These are phyloP conservation scores for Limnothrissa miodon DNA, from an alignment of 2,113 vertebrate species.

Conservation along the genomic window DNA sequence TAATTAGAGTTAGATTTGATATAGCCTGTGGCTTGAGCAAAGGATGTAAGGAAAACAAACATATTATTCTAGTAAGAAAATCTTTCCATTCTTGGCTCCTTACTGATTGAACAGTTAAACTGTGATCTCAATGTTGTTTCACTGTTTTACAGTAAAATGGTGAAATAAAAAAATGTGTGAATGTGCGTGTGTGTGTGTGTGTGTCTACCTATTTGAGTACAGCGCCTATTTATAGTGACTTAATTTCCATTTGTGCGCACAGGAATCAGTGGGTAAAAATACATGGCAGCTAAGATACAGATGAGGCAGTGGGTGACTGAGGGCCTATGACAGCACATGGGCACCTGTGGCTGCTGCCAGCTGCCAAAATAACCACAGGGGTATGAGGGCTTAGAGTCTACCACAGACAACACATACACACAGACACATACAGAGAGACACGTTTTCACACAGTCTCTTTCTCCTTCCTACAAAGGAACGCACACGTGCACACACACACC, in stretches of 20 bases:
- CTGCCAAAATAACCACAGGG: slow-evolving; percentile 37
- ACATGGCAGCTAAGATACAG: slow-evolving; percentile 45
- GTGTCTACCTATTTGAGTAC: background rate
- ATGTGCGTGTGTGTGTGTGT: background rate
- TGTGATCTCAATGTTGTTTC: background rate
- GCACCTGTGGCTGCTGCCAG: slow-evolving; percentile 20
- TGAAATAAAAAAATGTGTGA: background rate
- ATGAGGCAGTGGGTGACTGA: background rate
- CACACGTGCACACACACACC: background rate
- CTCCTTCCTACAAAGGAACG: background rate
- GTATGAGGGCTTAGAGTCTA: background rate
- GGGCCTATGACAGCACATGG: slow-evolving; percentile 25
- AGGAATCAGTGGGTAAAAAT: slow-evolving; percentile 44
- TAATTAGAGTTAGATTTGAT: background rate
- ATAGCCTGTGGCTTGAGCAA: background rate
- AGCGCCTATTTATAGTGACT: slow-evolving; percentile 53
- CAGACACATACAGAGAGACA: background rate
- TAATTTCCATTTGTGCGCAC: slow-evolving; percentile 41
- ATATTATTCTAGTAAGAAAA: background rate
- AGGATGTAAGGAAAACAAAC: background rate
- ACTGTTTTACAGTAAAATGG: background rate
- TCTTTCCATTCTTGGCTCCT: background rate
- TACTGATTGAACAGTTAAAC: background rate
- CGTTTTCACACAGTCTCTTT: background rate
- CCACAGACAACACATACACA: background rate